These are phyloP conservation scores for Bembecia ichneumoniformis DNA, from an alignment of 2,888 invertebrate species.

Conservation along the genomic window DNA sequence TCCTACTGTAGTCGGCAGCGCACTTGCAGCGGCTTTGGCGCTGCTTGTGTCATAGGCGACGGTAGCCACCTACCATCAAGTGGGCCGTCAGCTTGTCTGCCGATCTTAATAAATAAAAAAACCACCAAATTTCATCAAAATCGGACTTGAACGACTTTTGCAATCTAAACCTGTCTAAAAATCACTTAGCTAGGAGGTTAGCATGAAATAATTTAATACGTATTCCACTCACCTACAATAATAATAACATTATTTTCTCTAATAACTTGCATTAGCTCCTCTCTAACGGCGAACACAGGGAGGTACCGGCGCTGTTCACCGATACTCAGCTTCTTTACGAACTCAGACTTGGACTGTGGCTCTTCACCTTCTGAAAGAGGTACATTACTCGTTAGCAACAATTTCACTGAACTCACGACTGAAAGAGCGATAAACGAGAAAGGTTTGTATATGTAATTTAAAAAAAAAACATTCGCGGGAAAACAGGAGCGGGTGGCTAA, in stretches of 20 bases:
- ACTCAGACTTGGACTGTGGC: conserved; percentile 74
- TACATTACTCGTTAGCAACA: not conserved
- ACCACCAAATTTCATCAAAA: too few species aligned
- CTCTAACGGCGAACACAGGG: conserved; percentile 95
- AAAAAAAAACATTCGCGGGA: not conserved
- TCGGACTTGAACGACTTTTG: too few species aligned
- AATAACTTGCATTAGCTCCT: conserved; percentile 92
- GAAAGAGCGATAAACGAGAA: too few species aligned
- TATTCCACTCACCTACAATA: conserved; percentile 80
- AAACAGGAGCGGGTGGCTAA: not conserved
- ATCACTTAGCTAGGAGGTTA: too few species aligned
- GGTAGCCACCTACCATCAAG: too few species aligned
- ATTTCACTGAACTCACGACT: not conserved
- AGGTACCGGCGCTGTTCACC: conserved; percentile 90
- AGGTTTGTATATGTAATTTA: too few species aligned
- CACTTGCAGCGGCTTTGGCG: too few species aligned
- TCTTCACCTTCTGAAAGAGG: conserved; percentile 73
- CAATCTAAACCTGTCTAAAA: too few species aligned
- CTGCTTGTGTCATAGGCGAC: too few species aligned
- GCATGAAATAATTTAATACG: not conserved
- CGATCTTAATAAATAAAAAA: too few species aligned
- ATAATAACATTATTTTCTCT: conserved; percentile 95
- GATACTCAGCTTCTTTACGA: conserved; percentile 88
- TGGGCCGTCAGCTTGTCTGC: too few species aligned
- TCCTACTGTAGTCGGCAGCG: too few species aligned